Conservation (phyloP, 1,140 invertebrate species). For the Drosophila takahashii region DNA sequence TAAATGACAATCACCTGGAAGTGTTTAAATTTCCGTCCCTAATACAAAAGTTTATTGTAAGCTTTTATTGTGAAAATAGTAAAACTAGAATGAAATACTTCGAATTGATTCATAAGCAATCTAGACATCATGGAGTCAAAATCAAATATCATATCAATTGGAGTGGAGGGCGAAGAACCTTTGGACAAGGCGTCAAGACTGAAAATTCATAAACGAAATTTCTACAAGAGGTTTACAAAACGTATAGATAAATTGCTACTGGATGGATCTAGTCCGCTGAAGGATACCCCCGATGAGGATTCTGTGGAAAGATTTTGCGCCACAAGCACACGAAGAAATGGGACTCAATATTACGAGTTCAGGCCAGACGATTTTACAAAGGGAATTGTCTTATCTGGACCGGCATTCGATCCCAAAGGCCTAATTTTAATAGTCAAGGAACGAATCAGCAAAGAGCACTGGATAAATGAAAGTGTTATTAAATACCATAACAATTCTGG, state of each 20-base stretch:
- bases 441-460: neutral
- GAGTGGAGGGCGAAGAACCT: neutral
- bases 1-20: slow-evolving; percentile 1
- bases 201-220: neutral
- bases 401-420: slow-evolving; percentile 3
- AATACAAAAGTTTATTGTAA: neutral
- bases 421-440: neutral
- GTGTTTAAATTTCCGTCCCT: neutral
- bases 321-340: neutral
- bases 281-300: neutral
- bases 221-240: neutral
- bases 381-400: neutral
- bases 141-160: slow-evolving; percentile 1
- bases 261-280: neutral
- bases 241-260: neutral
- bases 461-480: slow-evolving; percentile 3
- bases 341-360: slow-evolving; percentile 2
- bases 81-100: neutral
- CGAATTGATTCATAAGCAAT: neutral
- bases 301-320: slow-evolving; percentile 1
- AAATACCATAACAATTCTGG: slow-evolving; percentile 1
- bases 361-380: slow-evolving; percentile 5
- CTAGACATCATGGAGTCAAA: neutral
- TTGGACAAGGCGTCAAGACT: neutral
- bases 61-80: neutral